These are phyloP conservation scores for Typhlichthys subterraneus DNA, from an alignment of 2,797 vertebrate species.

Conservation along the genomic window DNA sequence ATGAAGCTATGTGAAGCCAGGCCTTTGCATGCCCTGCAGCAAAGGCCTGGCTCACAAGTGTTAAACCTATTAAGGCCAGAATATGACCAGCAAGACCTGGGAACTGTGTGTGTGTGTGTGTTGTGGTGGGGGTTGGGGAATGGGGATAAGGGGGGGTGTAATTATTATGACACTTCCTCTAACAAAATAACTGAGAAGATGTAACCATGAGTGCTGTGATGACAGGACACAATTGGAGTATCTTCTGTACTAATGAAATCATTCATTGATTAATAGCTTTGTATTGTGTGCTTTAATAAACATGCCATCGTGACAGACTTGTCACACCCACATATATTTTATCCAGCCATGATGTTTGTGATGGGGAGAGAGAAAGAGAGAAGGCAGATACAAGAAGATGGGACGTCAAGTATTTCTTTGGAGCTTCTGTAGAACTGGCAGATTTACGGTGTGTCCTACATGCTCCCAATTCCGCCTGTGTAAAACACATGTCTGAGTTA, in stretches of 20 bases:
- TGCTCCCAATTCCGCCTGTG: slow-evolving; percentile 29
- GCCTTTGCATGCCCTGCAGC: background rate
- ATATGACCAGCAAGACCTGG: background rate
- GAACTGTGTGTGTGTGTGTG: background rate
- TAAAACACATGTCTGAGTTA: slow-evolving; percentile 17
- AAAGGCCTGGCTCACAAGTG: slow-evolving; percentile 12
- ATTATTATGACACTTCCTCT: background rate
- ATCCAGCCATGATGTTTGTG: slow-evolving; percentile 16
- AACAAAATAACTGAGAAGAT: background rate
- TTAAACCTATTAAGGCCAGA: slow-evolving; percentile 24
- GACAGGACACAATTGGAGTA: too few relatives aligned
- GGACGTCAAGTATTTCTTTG: slow-evolving; percentile 28
- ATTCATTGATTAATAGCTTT: slow-evolving; percentile 23
- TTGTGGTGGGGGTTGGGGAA: background rate
- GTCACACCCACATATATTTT: slow-evolving; percentile 5
- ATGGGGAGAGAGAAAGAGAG: slow-evolving; percentile 11
- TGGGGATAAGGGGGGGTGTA: background rate
- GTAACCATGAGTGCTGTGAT: too few relatives aligned
- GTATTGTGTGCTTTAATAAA: slow-evolving; percentile 25
- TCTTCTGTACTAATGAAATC: slow-evolving; percentile 3
- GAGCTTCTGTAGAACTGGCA: slow-evolving; percentile 6
- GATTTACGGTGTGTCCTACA: slow-evolving; percentile 21
- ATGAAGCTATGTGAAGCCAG: background rate
- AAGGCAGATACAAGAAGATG: slow-evolving; percentile 32
- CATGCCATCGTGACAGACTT: slow-evolving; percentile 50